A percentile compares a stretch with the other conserved stretches of the same genome.
Conservation (phyloP, 2,888 invertebrate genomes). For the Trissoscelio sp. region DNA sequence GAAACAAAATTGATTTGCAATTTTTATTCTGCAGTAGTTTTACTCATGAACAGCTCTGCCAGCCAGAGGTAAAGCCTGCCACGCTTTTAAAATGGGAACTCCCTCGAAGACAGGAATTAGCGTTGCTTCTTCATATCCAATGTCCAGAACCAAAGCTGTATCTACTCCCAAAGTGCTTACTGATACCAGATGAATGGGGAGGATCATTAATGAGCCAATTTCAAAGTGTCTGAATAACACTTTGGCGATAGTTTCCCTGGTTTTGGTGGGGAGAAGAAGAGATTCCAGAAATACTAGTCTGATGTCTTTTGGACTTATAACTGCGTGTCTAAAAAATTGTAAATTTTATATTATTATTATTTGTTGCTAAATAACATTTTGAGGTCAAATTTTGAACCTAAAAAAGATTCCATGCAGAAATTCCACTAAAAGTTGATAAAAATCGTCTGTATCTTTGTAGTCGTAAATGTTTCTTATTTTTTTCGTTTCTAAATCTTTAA, state of each 20-base stretch:
- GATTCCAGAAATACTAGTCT: constrained; percentile 97
- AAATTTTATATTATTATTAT: no score
- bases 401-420: constrained; percentile 95
- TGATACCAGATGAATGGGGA: constrained; percentile 93
- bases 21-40: no score
- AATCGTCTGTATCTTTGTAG: constrained; percentile 87
- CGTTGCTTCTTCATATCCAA: constrained; percentile 93
- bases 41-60: constrained; percentile 89
- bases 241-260: constrained; percentile 94
- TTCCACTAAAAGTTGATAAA: constrained; percentile 93
- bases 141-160: constrained; percentile 93
- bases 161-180: constrained; percentile 92
- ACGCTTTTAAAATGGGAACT: constrained; percentile 92
- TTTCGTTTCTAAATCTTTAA: constrained; percentile 88
- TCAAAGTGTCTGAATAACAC: constrained; percentile 97
- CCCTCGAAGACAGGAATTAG: constrained; percentile 94
- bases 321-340: constrained; percentile 88
- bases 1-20: no score
- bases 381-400: no score
- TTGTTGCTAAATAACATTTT: no score
- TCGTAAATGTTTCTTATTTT: constrained; percentile 87
- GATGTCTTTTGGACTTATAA: constrained; percentile 96
- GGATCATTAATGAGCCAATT: constrained; percentile 89
- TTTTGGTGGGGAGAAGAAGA: constrained; percentile 90
- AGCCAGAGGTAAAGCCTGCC: constrained; percentile 92